Evolutionary conservation across 2,888 invertebrate species (phyloP).

Genomic region (Sceliomorpha sp.): DNA sequence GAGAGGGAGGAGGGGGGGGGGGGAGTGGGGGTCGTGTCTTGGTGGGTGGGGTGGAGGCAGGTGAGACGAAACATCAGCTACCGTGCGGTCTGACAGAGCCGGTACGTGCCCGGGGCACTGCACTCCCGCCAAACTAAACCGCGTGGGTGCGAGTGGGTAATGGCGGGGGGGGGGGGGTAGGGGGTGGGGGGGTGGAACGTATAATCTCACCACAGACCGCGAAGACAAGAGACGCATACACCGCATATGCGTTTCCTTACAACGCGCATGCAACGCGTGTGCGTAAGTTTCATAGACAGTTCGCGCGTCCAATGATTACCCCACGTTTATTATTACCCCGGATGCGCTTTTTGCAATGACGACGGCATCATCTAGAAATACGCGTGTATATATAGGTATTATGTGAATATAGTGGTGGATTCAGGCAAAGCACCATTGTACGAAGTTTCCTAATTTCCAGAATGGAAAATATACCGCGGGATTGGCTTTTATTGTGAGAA

Average conservation of each 20-base stretch:
- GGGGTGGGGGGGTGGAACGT: conserved; percentile 50
- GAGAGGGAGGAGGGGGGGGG: too few species aligned
- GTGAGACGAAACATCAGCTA: too few species aligned
- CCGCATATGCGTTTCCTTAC: conserved; percentile 48
- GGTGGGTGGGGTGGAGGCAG: too few species aligned
- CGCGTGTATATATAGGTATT: conserved; percentile 1
- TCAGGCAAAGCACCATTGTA: conserved; percentile 36
- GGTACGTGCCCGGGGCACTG: too few species aligned
- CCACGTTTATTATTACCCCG: conserved; percentile 71
- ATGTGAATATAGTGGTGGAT: conserved; percentile 13
- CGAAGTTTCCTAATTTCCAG: conserved; percentile 57
- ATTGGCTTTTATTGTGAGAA: conserved; percentile 42
- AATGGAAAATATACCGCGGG: conserved; percentile 46
- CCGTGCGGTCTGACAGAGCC: too few species aligned
- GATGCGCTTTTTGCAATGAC: conserved; percentile 66
- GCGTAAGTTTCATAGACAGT: conserved; percentile 14
- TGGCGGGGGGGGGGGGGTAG: conserved; percentile 50
- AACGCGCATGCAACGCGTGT: conserved; percentile 29
- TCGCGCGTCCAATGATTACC: conserved; percentile 71
- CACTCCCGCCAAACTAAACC: too few species aligned
- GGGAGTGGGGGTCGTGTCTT: too few species aligned
- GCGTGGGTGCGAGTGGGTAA: too few species aligned
- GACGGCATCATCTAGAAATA: conserved; percentile 44
- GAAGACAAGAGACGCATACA: conserved; percentile 62
- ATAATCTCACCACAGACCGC: conserved; percentile 64